A percentile compares a stretch with the other conserved stretches of the same genome.
These are phyloP conservation scores for Tarsius wallacei DNA, from an alignment of 2,797 vertebrate species.

Conservation along the genomic window DNA sequence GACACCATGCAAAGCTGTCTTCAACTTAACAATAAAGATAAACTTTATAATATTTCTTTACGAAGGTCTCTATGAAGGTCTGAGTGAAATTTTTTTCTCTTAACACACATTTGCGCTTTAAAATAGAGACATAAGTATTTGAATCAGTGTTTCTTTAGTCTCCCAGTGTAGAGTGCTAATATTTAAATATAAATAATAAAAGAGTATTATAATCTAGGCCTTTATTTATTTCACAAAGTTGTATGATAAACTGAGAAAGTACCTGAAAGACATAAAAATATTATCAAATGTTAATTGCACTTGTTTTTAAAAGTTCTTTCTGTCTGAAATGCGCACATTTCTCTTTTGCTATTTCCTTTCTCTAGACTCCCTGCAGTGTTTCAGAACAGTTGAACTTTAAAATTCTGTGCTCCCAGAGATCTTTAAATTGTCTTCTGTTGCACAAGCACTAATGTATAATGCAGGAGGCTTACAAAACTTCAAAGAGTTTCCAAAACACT, in stretches of 20 bases:
- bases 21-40: not conserved
- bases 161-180: not conserved
- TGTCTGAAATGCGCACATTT: conserved; percentile 20
- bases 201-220: not conserved
- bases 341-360: not conserved
- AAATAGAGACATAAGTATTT: not conserved
- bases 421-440: conserved; percentile 64
- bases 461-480: conserved; percentile 50
- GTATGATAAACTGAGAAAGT: not conserved
- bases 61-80: not conserved
- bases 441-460: conserved; percentile 72
- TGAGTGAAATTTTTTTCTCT: not conserved
- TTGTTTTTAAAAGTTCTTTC: not conserved
- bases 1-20: not conserved
- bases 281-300: not conserved
- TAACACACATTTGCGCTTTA: not conserved
- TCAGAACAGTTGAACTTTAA: conserved; percentile 69
- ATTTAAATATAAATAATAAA: conserved; percentile 14
- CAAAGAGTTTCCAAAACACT: conserved; percentile 75
- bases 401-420: conserved; percentile 53
- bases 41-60: fast-evolving
- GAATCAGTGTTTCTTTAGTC: not conserved
- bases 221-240: conserved; percentile 11
- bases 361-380: not conserved
- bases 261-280: not conserved